Evolutionary conservation across 2,113 vertebrate species (phyloP), one percentile per base, ranked within the genome.

Genomic region (Mus pahari): DNA sequence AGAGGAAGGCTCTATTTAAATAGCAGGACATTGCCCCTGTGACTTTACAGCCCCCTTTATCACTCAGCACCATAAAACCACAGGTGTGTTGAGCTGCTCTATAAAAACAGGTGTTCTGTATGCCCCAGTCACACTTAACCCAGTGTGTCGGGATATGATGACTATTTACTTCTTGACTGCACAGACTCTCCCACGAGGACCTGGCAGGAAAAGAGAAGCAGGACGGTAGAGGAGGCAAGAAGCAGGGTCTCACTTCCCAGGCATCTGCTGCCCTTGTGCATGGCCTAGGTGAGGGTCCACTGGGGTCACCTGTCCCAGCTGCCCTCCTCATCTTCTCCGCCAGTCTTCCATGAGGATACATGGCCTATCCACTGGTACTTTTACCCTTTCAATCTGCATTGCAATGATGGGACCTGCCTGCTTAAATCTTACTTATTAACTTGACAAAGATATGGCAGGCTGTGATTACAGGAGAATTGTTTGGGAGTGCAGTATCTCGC

Each of bases 401-500:
- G 84, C 68, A 16, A 73, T n/a, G 66, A 95, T 79, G 71, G 62
- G 79, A 95, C 42, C 83, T 39, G 92, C 84, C 97, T 96, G 97
- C 96, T 97, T 97, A 91, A 97, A 97, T 97, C 97, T 97, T 97
- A 98, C 97, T 98, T 98, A 98, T 98, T 98, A 98, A 98, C 98
- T 97, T 97, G 96, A 86, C 96, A 73, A 89, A 97, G 98, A 98
- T 98, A 98, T 36, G 97, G 98, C 96, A 97, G 97, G 82, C 95
- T 64, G 87, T 91, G 97, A 98, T 98, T 98, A 97, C 98, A 93
- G 98, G 93, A 97, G 96, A 97, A 98, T 98, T 98, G 98, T 98
- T 98, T 99, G 99, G 98, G 98, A 99, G 98, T 91, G 86, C 98
- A 84, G 96, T 98, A 99, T 99, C 98, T 99, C 97, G 39, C 98